Base-by-base conservation (phyloP, 2,888 invertebrate species). In the Drosophila fulvimacula region DNA sequence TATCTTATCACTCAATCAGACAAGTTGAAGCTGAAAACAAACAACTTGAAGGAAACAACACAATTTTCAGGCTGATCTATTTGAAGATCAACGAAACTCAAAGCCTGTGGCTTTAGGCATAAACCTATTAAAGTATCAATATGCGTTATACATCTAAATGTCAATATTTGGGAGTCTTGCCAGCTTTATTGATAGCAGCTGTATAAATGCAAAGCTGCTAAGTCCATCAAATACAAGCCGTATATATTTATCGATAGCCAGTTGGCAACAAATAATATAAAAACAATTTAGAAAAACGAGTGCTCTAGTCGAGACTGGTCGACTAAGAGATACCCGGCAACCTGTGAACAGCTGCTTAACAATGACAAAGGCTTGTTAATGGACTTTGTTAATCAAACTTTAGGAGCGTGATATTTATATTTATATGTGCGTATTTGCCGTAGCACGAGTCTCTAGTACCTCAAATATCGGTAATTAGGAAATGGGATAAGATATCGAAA, bases 1-100 rank as follows among this genome's bases (percentile, higher is more conserved):
- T 48, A 48, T 48, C 46, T 48, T 48, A 48, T 48, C 46, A 48
- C 17, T 30, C 46, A 17, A 48, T 30, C 46, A 17, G n/a, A 17
- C 30, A 30, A 17, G n/a, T 17, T 30, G n/a, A 30, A 48, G 46
- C 46, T 48, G 46, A 48, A 48, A 48, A 48, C 46, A 48, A 48
- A 48, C 30, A 48, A 30, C 46, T 48, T 48, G 46, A 48, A n/a
- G 30, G 9, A 30, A 30, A 30, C 30, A 30, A 9, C 10, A 17
- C 17, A 46, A 27, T 27, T 46, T 27, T 1, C 30, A 17, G 32
- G 32, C 48, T 48, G 48, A 48, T 48, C 48, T 48, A 19, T 7
- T 19, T 48, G 48, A 48, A 32, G 17, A 48, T 48, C 48, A 32
- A 17, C 17, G 15, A 21, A 42, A 21, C 42, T 42, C 15, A 24